A percentile compares a stretch with the other conserved stretches of the same genome.
Conservation (phyloP, 2,888 invertebrate genomes). For the Sesia apiformis region DNA sequence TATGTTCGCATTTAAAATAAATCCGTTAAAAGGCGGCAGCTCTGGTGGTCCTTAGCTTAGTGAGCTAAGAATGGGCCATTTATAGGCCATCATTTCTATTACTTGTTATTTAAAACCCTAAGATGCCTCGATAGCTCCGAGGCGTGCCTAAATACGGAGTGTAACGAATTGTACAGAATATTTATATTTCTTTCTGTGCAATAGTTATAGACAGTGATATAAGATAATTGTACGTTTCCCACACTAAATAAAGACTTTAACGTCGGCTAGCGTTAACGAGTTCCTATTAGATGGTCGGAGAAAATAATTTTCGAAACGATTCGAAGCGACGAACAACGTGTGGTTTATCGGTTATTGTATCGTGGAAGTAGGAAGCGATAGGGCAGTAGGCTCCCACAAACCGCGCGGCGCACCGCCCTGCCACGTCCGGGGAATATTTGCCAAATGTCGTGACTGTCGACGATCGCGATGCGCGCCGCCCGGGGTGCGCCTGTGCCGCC, state of each 20-base stretch:
- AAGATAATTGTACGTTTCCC: background rate
- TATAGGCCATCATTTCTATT: slow-evolving; percentile 47
- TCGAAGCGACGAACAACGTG: slow-evolving; percentile 27
- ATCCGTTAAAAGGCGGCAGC: slow-evolving; percentile 10
- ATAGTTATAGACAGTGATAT: background rate
- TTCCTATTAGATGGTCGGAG: background rate
- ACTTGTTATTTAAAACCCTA: slow-evolving; percentile 36
- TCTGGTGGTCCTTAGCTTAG: slow-evolving; percentile 34
- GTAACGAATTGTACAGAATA: slow-evolving; percentile 16
- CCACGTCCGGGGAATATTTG: slow-evolving; percentile 64
- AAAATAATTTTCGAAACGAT: background rate
- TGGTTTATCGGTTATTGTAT: slow-evolving; percentile 53
- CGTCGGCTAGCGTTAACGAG: background rate
- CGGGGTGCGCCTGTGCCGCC: slow-evolving; percentile 54
- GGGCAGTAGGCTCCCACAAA: slow-evolving; percentile 63
- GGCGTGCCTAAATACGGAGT: slow-evolving; percentile 16
- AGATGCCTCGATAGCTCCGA: slow-evolving; percentile 24
- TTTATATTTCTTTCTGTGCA: slow-evolving; percentile 1
- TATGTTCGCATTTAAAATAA: background rate
- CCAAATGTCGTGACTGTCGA: slow-evolving; percentile 71
- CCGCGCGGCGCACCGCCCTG: slow-evolving; percentile 33
- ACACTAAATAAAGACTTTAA: background rate
- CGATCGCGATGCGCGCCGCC: slow-evolving; percentile 69
- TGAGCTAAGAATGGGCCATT: slow-evolving; percentile 39
- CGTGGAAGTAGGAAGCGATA: slow-evolving; percentile 66